Conservation (phyloP, 2,797 vertebrate genomes). For the Ataeniobius toweri region DNA sequence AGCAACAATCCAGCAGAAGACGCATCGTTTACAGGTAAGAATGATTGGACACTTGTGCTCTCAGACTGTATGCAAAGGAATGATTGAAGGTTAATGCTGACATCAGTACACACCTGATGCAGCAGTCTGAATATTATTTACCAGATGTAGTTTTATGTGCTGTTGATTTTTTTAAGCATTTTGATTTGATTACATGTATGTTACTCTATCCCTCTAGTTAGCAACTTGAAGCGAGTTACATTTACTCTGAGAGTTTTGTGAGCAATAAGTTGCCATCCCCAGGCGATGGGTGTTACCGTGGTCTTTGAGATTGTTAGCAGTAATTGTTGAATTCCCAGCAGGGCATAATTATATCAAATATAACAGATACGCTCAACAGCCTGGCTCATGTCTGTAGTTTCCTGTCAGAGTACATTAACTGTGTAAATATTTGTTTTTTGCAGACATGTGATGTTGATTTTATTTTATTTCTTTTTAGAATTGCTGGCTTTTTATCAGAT, state of each 20-base stretch:
- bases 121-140: conserved; percentile 8
- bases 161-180: neutral
- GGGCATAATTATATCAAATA: conserved; percentile 63
- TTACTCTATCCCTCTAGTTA: conserved; percentile 41
- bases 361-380: conserved; percentile 48
- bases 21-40: conserved; percentile 54
- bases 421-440: neutral
- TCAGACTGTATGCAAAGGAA: conserved; percentile 15
- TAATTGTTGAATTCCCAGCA: conserved; percentile 48
- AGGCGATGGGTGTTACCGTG: conserved; percentile 69
- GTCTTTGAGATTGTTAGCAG: conserved; percentile 39
- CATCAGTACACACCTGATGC: neutral
- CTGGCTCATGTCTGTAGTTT: conserved; percentile 11
- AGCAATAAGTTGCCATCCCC: conserved; percentile 61
- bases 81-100: conserved; percentile 13
- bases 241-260: conserved; percentile 46
- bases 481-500: neutral
- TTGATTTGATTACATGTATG: neutral
- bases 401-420: conserved; percentile 4
- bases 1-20: conserved; percentile 16
- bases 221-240: conserved; percentile 27
- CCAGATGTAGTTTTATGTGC: neutral
- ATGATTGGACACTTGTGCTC: neutral
- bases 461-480: neutral
- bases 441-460: neutral